Evolutionary conservation across 2,113 vertebrate species (phyloP).

Genomic region (Pelecanus crispus): DNA sequence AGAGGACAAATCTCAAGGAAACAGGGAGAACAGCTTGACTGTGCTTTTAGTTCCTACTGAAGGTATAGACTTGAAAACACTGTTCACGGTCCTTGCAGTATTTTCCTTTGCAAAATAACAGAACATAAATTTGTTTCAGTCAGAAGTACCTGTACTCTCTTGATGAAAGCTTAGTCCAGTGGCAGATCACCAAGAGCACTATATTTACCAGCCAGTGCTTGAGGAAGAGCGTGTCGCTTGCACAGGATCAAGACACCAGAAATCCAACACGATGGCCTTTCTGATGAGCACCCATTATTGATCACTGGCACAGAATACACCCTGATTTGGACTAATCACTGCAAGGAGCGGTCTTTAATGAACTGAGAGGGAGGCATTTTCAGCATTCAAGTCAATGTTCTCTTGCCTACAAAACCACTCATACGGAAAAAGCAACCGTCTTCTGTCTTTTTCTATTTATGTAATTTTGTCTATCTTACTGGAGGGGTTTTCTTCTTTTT

Average conservation of each 20-base stretch:
- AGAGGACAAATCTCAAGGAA: conserved; percentile 11
- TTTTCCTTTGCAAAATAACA: neutral
- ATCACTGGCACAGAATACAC: neutral
- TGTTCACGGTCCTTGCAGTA: neutral
- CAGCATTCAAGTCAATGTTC: neutral
- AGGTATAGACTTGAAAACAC: neutral
- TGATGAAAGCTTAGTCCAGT: neutral
- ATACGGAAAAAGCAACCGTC: neutral
- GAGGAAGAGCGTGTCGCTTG: neutral
- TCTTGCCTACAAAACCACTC: neutral
- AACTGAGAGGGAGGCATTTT: neutral
- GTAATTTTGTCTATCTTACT: neutral
- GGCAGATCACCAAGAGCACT: neutral
- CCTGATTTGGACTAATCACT: neutral
- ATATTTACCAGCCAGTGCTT: neutral
- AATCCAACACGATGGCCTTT: neutral
- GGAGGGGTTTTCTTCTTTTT: neutral
- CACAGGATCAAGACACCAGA: neutral
- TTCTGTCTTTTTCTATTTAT: neutral
- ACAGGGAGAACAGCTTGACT: neutral
- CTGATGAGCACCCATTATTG: neutral
- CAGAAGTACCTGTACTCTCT: neutral
- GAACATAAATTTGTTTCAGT: neutral
- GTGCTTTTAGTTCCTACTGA: neutral
- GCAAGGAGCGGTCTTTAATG: neutral